phyloP scores from a whole-genome alignment of 2,797 vertebrate genomes.

The Borostomias antarcticus region DNA sequence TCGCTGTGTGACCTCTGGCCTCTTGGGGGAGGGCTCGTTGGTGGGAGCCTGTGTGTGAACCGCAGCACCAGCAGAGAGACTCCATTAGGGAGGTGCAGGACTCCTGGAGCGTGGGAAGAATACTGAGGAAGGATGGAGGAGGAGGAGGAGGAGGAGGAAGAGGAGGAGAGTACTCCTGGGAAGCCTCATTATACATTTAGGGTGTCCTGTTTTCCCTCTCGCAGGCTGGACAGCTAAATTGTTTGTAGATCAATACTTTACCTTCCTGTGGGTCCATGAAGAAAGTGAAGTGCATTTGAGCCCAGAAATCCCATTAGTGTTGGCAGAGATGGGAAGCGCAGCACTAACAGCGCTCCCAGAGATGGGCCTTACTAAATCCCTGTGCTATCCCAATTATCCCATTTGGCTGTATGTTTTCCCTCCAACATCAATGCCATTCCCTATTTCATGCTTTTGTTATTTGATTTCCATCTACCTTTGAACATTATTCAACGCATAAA shows the following conservation, averaged over 20 bases:
- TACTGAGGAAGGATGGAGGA: conserved; percentile 47
- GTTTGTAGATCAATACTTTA: conserved; percentile 80
- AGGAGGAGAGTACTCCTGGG: conserved; percentile 41
- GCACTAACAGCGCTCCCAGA: conserved; percentile 39
- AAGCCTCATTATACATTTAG: conserved; percentile 73
- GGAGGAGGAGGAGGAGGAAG: background rate
- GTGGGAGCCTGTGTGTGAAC: conserved; percentile 29
- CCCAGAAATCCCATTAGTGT: conserved; percentile 74
- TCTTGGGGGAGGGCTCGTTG: conserved; percentile 32
- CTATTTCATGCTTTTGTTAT: conserved; percentile 21
- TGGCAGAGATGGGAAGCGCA: conserved; percentile 63
- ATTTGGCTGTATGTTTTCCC: conserved; percentile 59
- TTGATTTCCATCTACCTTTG: conserved; percentile 12
- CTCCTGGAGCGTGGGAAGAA: conserved; percentile 54
- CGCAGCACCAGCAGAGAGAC: conserved; percentile 42
- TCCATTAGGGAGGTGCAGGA: conserved; percentile 50
- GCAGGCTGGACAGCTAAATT: conserved; percentile 70
- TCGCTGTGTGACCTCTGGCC: conserved; percentile 41
- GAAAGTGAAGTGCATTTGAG: conserved; percentile 73
- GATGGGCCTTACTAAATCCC: conserved; percentile 48
- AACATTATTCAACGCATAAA: conserved; percentile 2
- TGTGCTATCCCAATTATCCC: conserved; percentile 57
- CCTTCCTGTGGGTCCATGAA: conserved; percentile 61
- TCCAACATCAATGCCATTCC: conserved; percentile 36
- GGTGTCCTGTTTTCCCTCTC: conserved; percentile 61